Base-by-base conservation (phyloP, 2,797 vertebrate species). In the Odontamblyopus lacepedii region DNA sequence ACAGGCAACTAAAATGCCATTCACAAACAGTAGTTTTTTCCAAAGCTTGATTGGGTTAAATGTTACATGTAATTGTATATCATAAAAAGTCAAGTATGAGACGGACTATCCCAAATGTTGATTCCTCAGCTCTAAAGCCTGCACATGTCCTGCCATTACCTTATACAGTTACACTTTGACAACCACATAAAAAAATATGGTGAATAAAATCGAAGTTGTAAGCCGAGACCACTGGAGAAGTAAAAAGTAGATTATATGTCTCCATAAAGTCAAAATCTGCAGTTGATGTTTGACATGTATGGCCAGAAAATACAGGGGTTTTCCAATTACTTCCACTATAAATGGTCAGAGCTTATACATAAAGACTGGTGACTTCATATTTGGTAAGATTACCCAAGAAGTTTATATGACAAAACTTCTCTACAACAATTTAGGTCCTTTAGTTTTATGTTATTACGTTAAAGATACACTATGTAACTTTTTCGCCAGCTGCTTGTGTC, bases 321-420 rank as follows among this genome's bases (percentile, higher is more conserved):
- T 63, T 63, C 35, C 62, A 63, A 5, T 9, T 30, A 35, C 18
- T 35, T 35, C 1, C 12, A 15, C 26, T 19, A n/a, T 11, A 30
- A 35, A 35, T 19, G 38, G 61, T n/a, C 61, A 63, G 61, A 63
- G 61, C 61, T 63, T 63, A 63, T 63, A 38, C 30, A 63, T 35
- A 63, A 63, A 63, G 61, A 63, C 61, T 63, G 61, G 61, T 63
- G 61, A 38, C 61, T 63, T 35, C 61, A 63, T 63, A 30, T 30
- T 19, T 63, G 3, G 5, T 32, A 30, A n/a, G 59, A 32, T 32
- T 16, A 29, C 15, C 5, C 12, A 26, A 27, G 26, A 15, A 5
- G 8, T 23, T 23, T 16, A 60, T 30, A 16, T 60, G 26, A 57
- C 23, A 57, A 11, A 16, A 16, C 1, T 29, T 60, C 13, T 29